Evolutionary conservation across 2,888 invertebrate species (phyloP).

Genomic region (Brachycybe producta): DNA sequence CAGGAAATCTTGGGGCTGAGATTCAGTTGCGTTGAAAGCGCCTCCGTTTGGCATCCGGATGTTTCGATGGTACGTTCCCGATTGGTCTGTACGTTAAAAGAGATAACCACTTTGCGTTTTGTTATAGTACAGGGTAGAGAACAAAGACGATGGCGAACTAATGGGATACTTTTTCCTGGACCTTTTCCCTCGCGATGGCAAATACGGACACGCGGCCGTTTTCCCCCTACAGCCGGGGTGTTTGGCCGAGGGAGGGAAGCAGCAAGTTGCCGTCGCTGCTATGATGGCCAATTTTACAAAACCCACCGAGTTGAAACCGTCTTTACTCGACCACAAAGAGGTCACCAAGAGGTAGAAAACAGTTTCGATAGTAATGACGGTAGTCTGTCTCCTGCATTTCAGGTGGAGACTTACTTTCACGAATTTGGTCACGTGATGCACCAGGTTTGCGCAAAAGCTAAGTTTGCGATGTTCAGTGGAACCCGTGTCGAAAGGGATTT

Average conservation of each 20-base stretch:
- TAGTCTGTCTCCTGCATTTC: slow-evolving; percentile 14
- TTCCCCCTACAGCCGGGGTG: slow-evolving; percentile 37
- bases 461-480: slow-evolving; percentile 37
- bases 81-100: not conserved
- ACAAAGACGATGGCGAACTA: slow-evolving; percentile 29
- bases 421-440: slow-evolving; percentile 44
- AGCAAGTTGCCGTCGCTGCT: slow-evolving; percentile 36
- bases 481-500: slow-evolving; percentile 40
- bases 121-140: slow-evolving; percentile 36
- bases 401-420: slow-evolving; percentile 41
- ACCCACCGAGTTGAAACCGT: slow-evolving; percentile 36
- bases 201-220: slow-evolving; percentile 40
- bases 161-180: slow-evolving; percentile 41
- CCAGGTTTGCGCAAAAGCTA: slow-evolving; percentile 36
- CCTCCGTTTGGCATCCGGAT: slow-evolving; percentile 38
- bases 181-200: slow-evolving; percentile 39
- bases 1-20: slow-evolving; percentile 35
- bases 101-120: slow-evolving; percentile 10
- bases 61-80: slow-evolving; percentile 33
- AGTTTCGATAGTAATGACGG: too few relatives aligned
- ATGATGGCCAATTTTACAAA: slow-evolving; percentile 42
- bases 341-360: slow-evolving; percentile 24
- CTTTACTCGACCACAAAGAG: slow-evolving; percentile 40
- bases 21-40: slow-evolving; percentile 33
- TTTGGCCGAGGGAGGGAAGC: slow-evolving; percentile 27